A percentile compares a stretch with the other conserved stretches of the same genome.
Conservation (phyloP, 2,113 vertebrate genomes). For the Cavia porcellus region DNA sequence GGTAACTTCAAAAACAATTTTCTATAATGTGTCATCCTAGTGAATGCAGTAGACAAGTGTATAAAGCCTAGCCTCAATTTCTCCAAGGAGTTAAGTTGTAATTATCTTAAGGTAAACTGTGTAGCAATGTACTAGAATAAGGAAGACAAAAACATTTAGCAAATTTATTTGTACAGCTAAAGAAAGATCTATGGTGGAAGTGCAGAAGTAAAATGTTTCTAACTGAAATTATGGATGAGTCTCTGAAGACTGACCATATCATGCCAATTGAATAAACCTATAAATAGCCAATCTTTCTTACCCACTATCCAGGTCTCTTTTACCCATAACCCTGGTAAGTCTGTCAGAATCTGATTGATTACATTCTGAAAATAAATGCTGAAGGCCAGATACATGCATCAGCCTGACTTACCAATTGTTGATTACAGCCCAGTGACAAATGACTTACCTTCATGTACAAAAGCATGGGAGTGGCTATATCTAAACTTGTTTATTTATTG, state of each 20-base stretch:
- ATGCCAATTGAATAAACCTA: background rate
- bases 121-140: background rate
- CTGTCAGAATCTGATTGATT: constrained; percentile 53
- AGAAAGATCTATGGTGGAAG: background rate
- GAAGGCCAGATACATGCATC: background rate
- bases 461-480: background rate
- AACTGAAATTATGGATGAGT: background rate
- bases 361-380: constrained; percentile 42
- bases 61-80: background rate
- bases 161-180: constrained; percentile 27
- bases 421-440: constrained; percentile 63
- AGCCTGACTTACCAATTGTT: constrained; percentile 8
- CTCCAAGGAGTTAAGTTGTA: constrained; percentile 14
- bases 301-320: background rate
- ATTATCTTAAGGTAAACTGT: background rate
- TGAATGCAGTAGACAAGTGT: background rate
- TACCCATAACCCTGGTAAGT: background rate
- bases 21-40: background rate
- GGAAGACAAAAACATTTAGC: background rate
- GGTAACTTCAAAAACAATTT: background rate
- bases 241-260: background rate
- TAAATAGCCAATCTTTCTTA: background rate
- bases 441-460: background rate
- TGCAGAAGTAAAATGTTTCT: background rate
- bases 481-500: background rate